phyloP scores from a whole-genome alignment of 1,140 invertebrate species.

The Potamilus streckersoni region DNA sequence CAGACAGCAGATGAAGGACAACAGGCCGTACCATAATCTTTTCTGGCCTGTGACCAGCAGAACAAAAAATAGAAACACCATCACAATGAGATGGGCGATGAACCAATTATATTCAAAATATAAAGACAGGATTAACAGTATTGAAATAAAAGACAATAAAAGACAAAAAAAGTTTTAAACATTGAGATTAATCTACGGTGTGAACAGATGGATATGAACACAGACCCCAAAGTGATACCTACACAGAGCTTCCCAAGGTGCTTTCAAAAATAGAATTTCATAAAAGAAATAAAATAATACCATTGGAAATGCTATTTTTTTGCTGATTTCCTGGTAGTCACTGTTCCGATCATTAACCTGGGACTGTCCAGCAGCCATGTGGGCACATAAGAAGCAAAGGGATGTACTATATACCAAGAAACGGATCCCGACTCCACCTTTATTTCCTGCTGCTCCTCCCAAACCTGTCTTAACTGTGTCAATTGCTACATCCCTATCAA shows the following conservation, averaged over 20 bases:
- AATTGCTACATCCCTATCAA: constrained; percentile 84
- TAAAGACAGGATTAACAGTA: too few species aligned
- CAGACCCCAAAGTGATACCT: neutral
- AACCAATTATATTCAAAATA: too few species aligned
- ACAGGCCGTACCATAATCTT: too few species aligned
- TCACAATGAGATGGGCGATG: too few species aligned
- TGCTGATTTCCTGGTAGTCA: constrained; percentile 95
- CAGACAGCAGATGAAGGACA: too few species aligned
- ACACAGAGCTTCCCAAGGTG: neutral
- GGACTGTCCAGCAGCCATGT: constrained; percentile 98
- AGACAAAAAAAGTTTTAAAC: too few species aligned
- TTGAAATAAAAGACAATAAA: too few species aligned
- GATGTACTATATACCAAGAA: constrained; percentile 93
- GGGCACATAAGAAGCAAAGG: constrained; percentile 97
- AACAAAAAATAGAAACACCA: too few species aligned
- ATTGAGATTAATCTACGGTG: too few species aligned
- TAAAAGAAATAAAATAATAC: constrained; percentile 65
- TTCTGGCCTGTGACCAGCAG: too few species aligned
- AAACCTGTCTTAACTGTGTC: constrained; percentile 98
- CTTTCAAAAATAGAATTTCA: neutral
- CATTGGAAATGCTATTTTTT: constrained; percentile 94
- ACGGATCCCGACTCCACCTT: constrained; percentile 96
- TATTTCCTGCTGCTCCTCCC: constrained; percentile 91
- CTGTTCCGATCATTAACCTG: constrained; percentile 96
- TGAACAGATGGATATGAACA: too few species aligned